Evolutionary conservation across 2,888 invertebrate genomes (phyloP).

Genomic region (Trissoscelio sp.): DNA sequence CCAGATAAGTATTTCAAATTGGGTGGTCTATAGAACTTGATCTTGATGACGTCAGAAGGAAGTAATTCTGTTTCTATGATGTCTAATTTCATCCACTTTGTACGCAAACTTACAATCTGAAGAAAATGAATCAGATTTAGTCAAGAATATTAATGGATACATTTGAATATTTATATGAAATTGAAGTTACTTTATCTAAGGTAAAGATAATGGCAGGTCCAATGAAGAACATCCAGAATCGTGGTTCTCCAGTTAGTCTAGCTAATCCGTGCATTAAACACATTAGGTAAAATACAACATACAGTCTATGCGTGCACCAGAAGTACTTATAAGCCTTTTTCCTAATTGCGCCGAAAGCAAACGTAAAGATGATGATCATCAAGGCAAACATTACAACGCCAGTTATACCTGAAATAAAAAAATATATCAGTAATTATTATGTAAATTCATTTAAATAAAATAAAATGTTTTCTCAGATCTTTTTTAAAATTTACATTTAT

Average conservation of each 20-base stretch:
- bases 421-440: background rate
- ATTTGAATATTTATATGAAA: background rate
- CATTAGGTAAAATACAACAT: constrained; percentile 93
- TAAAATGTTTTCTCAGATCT: no score
- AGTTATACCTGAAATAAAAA: constrained; percentile 89
- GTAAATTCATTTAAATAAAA: no score
- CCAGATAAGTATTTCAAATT: constrained; percentile 97
- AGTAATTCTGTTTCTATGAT: constrained; percentile 96
- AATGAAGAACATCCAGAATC: constrained; percentile 97
- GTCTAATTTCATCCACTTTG: constrained; percentile 95
- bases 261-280: constrained; percentile 96
- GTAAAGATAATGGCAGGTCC: constrained; percentile 95
- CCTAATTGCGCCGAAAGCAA: constrained; percentile 96
- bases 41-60: constrained; percentile 96
- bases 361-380: constrained; percentile 98
- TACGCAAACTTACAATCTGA: constrained; percentile 94
- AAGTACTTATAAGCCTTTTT: constrained; percentile 98
- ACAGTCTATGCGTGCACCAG: constrained; percentile 96
- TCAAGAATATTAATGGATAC: no score
- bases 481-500: no score
- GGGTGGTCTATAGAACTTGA: constrained; percentile 97
- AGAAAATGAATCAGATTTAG: constrained; percentile 7
- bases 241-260: constrained; percentile 93
- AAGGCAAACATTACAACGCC: constrained; percentile 94
- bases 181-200: constrained; percentile 90